These are phyloP conservation scores for Epinotia bilunana DNA, from an alignment of 2,888 invertebrate species.

Conservation along the genomic window DNA sequence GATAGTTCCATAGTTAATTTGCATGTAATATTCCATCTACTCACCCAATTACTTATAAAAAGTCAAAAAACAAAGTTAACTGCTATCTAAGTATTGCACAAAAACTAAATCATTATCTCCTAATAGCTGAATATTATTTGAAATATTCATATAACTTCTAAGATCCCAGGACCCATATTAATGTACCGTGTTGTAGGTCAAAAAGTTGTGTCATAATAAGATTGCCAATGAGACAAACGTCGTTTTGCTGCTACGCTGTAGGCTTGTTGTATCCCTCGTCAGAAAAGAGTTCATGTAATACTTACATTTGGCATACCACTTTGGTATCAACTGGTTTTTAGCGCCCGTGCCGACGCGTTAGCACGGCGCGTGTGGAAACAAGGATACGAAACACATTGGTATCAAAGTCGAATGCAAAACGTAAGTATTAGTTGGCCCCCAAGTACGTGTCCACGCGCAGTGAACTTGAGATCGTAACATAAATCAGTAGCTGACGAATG, in stretches of 20 bases:
- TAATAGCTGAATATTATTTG: not conserved
- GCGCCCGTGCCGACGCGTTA: not conserved
- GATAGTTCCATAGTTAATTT: no score
- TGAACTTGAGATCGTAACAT: slow-evolving; percentile 47
- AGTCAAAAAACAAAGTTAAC: no score
- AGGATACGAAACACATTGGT: not conserved
- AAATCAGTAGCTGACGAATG: slow-evolving; percentile 56
- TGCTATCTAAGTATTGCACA: not conserved
- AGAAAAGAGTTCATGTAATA: not conserved
- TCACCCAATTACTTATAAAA: no score
- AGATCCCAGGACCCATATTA: not conserved
- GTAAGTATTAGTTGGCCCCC: not conserved
- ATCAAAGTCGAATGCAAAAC: not conserved
- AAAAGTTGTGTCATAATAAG: not conserved
- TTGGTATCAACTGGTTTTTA: not conserved
- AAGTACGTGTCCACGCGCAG: slow-evolving; percentile 32
- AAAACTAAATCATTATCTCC: not conserved
- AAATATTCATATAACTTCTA: slow-evolving; percentile 10
- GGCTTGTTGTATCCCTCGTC: slow-evolving; percentile 5
- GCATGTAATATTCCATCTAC: no score
- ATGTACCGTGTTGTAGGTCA: not conserved
- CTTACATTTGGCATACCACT: not conserved
- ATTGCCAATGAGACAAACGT: not conserved
- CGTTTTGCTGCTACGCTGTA: not conserved
- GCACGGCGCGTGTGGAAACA: not conserved